A percentile compares a stretch with the other conserved stretches of the same genome.
Evolutionary conservation across 2,797 vertebrate species (phyloP).

Genomic region (Ceyx erithaca): DNA sequence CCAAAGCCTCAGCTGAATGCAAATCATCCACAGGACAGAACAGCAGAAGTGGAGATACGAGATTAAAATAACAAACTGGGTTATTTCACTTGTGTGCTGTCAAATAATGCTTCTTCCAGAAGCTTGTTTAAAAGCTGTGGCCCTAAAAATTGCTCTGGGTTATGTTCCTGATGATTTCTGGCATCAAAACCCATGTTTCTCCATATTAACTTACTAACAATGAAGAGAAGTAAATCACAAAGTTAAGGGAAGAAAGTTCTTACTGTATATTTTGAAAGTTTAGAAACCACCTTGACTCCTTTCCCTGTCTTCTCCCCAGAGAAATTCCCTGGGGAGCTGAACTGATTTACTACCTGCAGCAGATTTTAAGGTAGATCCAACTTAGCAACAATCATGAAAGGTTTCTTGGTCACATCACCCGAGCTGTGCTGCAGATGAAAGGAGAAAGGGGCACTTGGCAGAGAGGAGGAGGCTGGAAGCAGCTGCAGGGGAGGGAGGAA

Average conservation of each 20-base stretch:
- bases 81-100: constrained; percentile 68
- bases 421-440: background rate
- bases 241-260: constrained; percentile 56
- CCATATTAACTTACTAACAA: constrained; percentile 67
- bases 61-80: constrained; percentile 64
- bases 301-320: constrained; percentile 26
- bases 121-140: constrained; percentile 71
- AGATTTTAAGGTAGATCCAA: constrained; percentile 30
- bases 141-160: constrained; percentile 72
- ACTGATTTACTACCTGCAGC: constrained; percentile 42
- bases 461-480: background rate
- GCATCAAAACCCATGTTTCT: constrained; percentile 67
- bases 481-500: background rate
- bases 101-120: constrained; percentile 74
- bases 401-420: background rate
- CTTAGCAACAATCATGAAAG: background rate
- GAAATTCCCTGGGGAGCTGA: constrained; percentile 33
- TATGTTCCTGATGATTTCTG: constrained; percentile 74
- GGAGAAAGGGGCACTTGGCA: background rate
- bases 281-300: constrained; percentile 56
- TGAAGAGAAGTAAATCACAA: constrained; percentile 69
- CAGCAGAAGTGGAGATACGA: constrained; percentile 47
- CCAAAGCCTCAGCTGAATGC: constrained; percentile 37
- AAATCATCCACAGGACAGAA: constrained; percentile 40
- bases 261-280: constrained; percentile 48